These are phyloP conservation scores for Rhodinocichla rosea DNA, from an alignment of 2,113 vertebrate species.

Conservation along the genomic window DNA sequence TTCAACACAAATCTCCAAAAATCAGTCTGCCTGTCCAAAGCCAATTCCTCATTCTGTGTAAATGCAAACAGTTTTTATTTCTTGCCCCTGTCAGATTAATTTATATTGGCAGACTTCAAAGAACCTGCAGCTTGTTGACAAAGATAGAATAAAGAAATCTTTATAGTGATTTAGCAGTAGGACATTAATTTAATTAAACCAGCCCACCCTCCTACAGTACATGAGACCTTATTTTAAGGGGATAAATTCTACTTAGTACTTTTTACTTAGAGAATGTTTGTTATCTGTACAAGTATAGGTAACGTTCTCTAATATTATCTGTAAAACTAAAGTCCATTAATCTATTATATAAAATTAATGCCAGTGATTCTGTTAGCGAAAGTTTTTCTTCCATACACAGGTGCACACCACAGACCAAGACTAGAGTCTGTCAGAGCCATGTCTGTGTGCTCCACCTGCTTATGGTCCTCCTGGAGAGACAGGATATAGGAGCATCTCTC, in stretches of 20 bases:
- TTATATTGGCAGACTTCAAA: background rate
- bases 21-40: background rate
- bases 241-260: background rate
- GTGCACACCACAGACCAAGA: background rate
- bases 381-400: fast-evolving
- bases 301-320: background rate
- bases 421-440: background rate
- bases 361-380: background rate
- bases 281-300: background rate
- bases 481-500: background rate
- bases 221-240: background rate
- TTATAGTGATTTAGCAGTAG: background rate
- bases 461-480: background rate
- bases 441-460: background rate
- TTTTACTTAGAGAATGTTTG: background rate
- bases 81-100: background rate
- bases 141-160: background rate
- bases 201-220: background rate
- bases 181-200: background rate
- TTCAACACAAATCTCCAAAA: background rate
- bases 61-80: background rate
- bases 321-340: background rate
- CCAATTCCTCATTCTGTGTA: background rate
- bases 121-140: background rate
- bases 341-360: background rate